phyloP scores from a whole-genome alignment of 2,113 vertebrate species.

The Tautogolabrus adspersus region DNA sequence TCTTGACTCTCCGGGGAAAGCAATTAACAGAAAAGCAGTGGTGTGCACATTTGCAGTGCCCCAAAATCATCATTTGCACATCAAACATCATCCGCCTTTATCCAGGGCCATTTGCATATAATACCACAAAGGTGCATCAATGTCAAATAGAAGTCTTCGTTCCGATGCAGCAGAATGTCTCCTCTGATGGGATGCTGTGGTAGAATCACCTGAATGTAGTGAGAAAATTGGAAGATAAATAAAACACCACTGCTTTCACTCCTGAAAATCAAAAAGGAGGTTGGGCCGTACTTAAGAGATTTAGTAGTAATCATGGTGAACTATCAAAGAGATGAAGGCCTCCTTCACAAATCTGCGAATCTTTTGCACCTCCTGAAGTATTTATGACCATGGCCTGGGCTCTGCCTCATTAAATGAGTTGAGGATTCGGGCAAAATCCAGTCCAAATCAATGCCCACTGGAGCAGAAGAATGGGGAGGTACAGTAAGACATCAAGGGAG shows the following conservation, averaged over 20 bases:
- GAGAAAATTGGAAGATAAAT: conserved; percentile 18
- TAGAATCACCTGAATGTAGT: conserved; percentile 20
- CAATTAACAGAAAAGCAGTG: conserved; percentile 78
- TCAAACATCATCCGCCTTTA: conserved; percentile 75
- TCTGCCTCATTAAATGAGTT: background rate
- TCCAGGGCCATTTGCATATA: conserved; percentile 74
- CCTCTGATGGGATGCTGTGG: conserved; percentile 43
- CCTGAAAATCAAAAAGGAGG: background rate
- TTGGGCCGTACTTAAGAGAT: background rate
- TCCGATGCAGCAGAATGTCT: conserved; percentile 39
- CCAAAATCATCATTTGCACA: conserved; percentile 79
- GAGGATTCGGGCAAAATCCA: background rate
- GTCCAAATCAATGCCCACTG: background rate
- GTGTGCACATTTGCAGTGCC: conserved; percentile 68
- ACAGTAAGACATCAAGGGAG: background rate
- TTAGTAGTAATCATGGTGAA: conserved; percentile 1
- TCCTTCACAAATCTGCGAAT: background rate
- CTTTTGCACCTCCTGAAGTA: background rate
- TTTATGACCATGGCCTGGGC: background rate
- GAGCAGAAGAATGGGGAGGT: background rate
- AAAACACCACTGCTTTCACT: background rate
- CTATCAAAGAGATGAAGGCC: conserved; percentile 15
- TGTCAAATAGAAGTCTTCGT: conserved; percentile 77
- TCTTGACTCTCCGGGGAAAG: conserved; percentile 69
- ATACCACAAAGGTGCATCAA: conserved; percentile 77